Conservation (phyloP, 2,797 vertebrate species). For the Dermochelys coriacea region DNA sequence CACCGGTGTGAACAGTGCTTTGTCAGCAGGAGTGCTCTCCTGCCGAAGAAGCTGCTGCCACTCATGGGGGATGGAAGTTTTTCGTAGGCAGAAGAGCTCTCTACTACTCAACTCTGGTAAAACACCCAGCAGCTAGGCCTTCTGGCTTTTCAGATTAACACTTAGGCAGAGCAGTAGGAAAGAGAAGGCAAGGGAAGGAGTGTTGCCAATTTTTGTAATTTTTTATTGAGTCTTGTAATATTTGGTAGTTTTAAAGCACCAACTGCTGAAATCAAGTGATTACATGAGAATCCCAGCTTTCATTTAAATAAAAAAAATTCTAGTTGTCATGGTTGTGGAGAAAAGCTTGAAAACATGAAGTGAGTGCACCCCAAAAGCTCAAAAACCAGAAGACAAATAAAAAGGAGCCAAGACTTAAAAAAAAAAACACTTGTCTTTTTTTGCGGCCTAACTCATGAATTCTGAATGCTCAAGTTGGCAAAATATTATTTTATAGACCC, state of each 20-base stretch:
- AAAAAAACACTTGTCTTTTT: not conserved
- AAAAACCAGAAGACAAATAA: not conserved
- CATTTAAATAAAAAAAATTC: not conserved
- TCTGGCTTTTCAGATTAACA: too few species aligned
- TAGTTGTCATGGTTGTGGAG: not conserved
- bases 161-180: not conserved
- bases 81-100: too few species aligned
- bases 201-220: not conserved
- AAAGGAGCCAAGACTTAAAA: not conserved
- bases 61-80: too few species aligned
- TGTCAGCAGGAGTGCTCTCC: too few species aligned
- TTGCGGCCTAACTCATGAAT: not conserved
- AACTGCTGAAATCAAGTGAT: not conserved
- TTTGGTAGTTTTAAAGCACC: not conserved
- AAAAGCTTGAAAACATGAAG: not conserved
- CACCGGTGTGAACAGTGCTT: too few species aligned
- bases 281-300: not conserved
- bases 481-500: not conserved
- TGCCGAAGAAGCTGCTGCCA: too few species aligned
- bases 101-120: too few species aligned
- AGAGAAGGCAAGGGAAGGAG: not conserved
- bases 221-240: not conserved
- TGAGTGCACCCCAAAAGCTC: not conserved
- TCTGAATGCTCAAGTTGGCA: not conserved
- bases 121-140: too few species aligned